Evolutionary conservation across 1,140 invertebrate species (phyloP), one percentile per base, ranked within the genome.

Genomic region (Phthorimaea operculella): DNA sequence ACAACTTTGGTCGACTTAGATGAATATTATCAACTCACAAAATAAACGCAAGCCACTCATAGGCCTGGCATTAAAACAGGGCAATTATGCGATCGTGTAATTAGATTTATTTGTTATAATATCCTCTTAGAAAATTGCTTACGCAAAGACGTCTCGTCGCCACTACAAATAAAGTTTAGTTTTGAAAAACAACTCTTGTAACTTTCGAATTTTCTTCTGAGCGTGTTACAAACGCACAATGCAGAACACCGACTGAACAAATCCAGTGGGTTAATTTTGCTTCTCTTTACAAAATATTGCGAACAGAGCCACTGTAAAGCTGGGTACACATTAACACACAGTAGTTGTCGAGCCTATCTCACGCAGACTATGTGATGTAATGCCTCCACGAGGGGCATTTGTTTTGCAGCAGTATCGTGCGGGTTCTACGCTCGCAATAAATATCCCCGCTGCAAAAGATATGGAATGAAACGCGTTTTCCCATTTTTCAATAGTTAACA

Each of bases 61-160:
- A 80, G 78, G 73, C 74, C 80, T 75, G 66, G 80, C 79, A 69
- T 83, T 77, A 82, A 80, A 83, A 83, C 77, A 81, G 75, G 70
- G 72, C 75, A 80, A 82, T 83, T 83, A 80, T 68, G 66, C 74
- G 70, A 76, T 73, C 68, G 66, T 67, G 68, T 83, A 82, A 83
- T 82, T 80, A 80, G 67, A 68, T 79, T 73, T 75, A 68, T 76
- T 63, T 61, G 64, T 68, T 74, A 65, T 51, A 60, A 54, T 58
- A 68, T 66, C 59, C 67, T 59, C 64, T 68, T 71, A 57, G 59
- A 57, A 68, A 68, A 64, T 64, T 57, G 45, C 47, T n/a, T 49
- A n/a, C n/a, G n/a, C n/a, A n/a, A n/a, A n/a, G n/a, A n/a, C n/a
- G n/a, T n/a, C n/a, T n/a, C n/a, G n/a, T n/a, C n/a, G n/a, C n/a